A percentile compares a stretch with the other conserved stretches of the same genome.
phyloP scores from a whole-genome alignment of 2,888 invertebrate species.

The Nephrotoma guestfalica region DNA sequence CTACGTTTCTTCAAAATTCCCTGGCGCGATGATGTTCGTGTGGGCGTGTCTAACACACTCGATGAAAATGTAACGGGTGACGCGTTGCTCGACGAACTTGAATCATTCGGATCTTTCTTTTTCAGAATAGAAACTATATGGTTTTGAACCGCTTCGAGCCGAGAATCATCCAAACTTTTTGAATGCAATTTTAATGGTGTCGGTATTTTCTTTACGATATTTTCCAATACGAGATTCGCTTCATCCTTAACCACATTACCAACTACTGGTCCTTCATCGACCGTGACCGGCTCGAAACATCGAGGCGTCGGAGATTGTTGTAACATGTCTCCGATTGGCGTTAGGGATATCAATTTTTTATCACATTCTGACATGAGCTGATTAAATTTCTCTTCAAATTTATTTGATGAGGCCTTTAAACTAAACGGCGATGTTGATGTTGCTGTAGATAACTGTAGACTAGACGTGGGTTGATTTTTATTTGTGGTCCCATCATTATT shows the following conservation, averaged over 20 bases:
- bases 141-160: slow-evolving; percentile 30
- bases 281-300: slow-evolving; percentile 21
- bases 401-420: background rate
- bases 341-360: background rate
- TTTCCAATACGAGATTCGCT: background rate
- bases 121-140: slow-evolving; percentile 51
- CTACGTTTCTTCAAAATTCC: slow-evolving; percentile 73
- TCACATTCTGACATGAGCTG: background rate
- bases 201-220: background rate
- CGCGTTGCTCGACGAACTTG: slow-evolving; percentile 37
- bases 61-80: slow-evolving; percentile 72
- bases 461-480: background rate
- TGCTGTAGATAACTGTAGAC: background rate
- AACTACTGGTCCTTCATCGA: slow-evolving; percentile 11
- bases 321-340: background rate
- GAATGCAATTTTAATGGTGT: background rate
- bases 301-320: background rate
- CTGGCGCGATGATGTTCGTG: slow-evolving; percentile 47
- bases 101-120: slow-evolving; percentile 41
- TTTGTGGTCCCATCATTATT: slow-evolving; percentile 6
- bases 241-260: background rate
- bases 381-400: slow-evolving; percentile 1
- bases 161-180: slow-evolving; percentile 7
- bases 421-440: background rate
- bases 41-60: slow-evolving; percentile 52